Evolutionary conservation across 2,113 vertebrate genomes (phyloP).

Genomic region (Pleuronectes platessa): DNA sequence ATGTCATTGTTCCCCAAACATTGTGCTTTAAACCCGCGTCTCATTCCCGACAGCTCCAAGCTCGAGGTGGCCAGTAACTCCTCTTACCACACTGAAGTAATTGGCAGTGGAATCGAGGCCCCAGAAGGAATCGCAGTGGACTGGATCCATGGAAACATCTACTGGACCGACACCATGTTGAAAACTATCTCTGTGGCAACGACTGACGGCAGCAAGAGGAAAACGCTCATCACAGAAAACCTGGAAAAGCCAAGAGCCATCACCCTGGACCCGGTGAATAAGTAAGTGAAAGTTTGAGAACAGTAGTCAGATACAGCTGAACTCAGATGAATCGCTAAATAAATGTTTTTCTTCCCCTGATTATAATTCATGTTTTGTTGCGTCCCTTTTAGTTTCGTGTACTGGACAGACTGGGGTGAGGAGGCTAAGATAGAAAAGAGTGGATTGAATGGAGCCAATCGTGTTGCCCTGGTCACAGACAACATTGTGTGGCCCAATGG

Average conservation of each 20-base stretch:
- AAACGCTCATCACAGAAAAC: constrained; percentile 80
- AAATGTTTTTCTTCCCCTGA: too few relatives aligned
- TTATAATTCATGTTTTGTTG: not conserved
- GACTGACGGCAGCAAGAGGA: constrained; percentile 83
- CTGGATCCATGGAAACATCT: constrained; percentile 91
- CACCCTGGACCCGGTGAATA: constrained; percentile 83
- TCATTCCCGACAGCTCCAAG: constrained; percentile 72
- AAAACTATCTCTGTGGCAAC: constrained; percentile 87
- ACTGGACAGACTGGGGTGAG: constrained; percentile 91
- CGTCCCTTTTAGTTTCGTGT: constrained; percentile 86
- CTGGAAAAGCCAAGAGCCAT: constrained; percentile 86
- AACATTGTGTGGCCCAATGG: constrained; percentile 90
- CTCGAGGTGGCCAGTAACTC: constrained; percentile 74
- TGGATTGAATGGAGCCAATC: constrained; percentile 87
- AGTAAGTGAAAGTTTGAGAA: constrained; percentile 43
- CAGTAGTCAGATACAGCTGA: not conserved
- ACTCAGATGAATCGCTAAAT: not conserved
- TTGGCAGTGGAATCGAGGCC: constrained; percentile 76
- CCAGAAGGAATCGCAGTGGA: constrained; percentile 89
- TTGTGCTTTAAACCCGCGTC: not conserved
- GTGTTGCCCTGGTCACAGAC: constrained; percentile 83
- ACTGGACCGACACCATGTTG: constrained; percentile 87
- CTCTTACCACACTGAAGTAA: constrained; percentile 77
- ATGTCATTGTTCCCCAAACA: too few relatives aligned
- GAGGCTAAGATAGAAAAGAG: constrained; percentile 88